phyloP scores from a whole-genome alignment of 2,888 invertebrate genomes.

The Dasypogon diadema region DNA sequence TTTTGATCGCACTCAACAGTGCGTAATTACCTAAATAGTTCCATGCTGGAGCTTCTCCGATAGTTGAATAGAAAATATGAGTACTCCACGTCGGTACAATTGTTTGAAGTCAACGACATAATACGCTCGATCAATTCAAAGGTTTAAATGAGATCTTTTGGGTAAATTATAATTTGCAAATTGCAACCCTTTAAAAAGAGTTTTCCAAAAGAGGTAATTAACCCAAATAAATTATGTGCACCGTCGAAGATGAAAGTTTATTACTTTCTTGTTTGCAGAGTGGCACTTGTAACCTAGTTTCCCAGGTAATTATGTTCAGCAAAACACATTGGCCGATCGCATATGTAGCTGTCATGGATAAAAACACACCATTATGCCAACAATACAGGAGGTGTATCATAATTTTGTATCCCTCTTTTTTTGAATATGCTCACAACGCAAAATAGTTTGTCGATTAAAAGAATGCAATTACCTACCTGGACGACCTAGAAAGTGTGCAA shows the following conservation, averaged over 20 bases:
- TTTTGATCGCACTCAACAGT: conserved; percentile 20
- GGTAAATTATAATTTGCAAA: conserved; percentile 40
- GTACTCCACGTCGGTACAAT: not conserved
- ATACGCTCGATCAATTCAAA: not conserved
- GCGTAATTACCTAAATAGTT: conserved; percentile 38
- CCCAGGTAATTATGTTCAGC: not conserved
- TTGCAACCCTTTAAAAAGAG: not conserved
- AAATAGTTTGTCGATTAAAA: no score
- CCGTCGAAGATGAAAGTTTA: conserved; percentile 31
- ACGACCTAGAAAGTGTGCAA: no score
- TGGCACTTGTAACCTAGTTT: not conserved
- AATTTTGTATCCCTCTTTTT: no score
- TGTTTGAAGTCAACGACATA: not conserved
- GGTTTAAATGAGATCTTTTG: conserved; percentile 17
- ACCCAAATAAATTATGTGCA: conserved; percentile 1
- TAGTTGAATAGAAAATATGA: not conserved
- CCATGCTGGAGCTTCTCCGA: not conserved
- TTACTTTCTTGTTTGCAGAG: conserved; percentile 15
- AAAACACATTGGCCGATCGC: no score
- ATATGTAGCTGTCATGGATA: no score
- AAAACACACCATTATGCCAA: no score
- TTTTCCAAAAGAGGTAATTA: conserved; percentile 30
- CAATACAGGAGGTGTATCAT: no score
- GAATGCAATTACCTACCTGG: no score
- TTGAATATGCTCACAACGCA: no score